A percentile compares a stretch with the other conserved stretches of the same genome.
These are phyloP conservation scores for Chrysolina oricalcia DNA, from an alignment of 2,888 invertebrate species.

Conservation along the genomic window DNA sequence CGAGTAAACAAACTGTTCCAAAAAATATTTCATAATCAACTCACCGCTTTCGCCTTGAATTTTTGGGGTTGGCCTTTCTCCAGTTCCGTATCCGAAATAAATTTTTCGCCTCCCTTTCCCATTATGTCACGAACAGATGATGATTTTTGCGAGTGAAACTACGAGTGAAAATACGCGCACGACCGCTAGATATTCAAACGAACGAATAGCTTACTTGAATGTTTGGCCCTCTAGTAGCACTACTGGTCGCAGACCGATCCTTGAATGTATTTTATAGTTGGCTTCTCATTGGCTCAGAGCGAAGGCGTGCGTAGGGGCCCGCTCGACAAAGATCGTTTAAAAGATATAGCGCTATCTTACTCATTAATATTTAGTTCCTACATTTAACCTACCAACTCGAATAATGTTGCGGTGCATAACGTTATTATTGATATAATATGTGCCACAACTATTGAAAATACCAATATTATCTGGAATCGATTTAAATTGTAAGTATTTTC, in stretches of 20 bases:
- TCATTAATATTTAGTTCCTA: neutral
- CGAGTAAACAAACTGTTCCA: too few species aligned
- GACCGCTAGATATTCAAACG: constrained; percentile 4
- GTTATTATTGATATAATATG: too few species aligned
- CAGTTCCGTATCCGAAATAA: constrained; percentile 49
- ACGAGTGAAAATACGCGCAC: constrained; percentile 20
- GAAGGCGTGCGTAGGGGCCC: constrained; percentile 44
- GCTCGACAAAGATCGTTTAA: neutral
- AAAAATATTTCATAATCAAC: constrained; percentile 10
- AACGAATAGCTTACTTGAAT: constrained; percentile 23
- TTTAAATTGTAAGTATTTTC: too few species aligned
- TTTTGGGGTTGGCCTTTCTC: constrained; percentile 45
- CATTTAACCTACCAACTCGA: neutral
- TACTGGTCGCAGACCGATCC: constrained; percentile 3
- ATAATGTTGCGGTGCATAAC: neutral
- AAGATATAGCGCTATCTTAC: neutral
- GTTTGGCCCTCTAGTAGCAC: constrained; percentile 23
- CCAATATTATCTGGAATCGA: too few species aligned
- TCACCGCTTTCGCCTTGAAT: constrained; percentile 42
- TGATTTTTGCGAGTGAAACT: neutral
- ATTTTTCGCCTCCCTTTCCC: constrained; percentile 62
- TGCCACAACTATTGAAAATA: too few species aligned
- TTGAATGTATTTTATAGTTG: constrained; percentile 41
- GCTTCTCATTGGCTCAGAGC: constrained; percentile 44
- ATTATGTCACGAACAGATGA: constrained; percentile 42